Evolutionary conservation across 2,888 invertebrate genomes (phyloP), one percentile per base, ranked within the genome.

Genomic region (Andrena haemorrhoa): DNA sequence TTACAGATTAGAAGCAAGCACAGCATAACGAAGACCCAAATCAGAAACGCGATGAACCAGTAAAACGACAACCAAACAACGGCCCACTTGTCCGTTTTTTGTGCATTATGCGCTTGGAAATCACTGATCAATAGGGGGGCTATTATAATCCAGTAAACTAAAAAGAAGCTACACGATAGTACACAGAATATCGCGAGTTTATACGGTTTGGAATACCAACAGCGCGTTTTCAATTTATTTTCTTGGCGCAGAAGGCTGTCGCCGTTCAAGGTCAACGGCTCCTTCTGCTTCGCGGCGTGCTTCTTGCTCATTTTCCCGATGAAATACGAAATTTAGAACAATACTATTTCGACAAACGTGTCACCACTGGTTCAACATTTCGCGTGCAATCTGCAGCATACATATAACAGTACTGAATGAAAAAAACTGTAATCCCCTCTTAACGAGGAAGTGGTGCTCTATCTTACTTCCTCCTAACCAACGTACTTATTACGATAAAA

Each of bases 131-230:
- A 56, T 10, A 94, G 72, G 0, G 94, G 94, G 64, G 91, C 90
- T 10, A 92, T 35, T 49, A 94, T 82, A 16, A 94, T 88, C 94
- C 94, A 94, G 79, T 93, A 93, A 33, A 92, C 60, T 26, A 93
- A 20, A 91, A 94, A 84, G 86, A 89, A 75, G 6, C 79, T 53
- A 70, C 74, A 82, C 23, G 73, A 56, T 6, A 87, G 35, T 12
- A 81, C 31, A 6, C 79, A 83, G 65, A 88, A 85, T 41, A 83
- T 7, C 12, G 66, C 26, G 1, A 75, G 41, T 51, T 31, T 49
- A 29, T 58, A 75, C 0, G 72, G 49, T 16, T n/a, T 26, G 1
- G 63, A 51, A 2, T 61, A 31, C 2, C 41, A n/a, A 0, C 33
- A 23, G 31, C 23, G 75, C 33, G 1, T 35, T n/a, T 49, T 86